A percentile compares a stretch with the other conserved stretches of the same genome.
Evolutionary conservation across 2,888 invertebrate genomes (phyloP).

Genomic region (Molanna angustata): DNA sequence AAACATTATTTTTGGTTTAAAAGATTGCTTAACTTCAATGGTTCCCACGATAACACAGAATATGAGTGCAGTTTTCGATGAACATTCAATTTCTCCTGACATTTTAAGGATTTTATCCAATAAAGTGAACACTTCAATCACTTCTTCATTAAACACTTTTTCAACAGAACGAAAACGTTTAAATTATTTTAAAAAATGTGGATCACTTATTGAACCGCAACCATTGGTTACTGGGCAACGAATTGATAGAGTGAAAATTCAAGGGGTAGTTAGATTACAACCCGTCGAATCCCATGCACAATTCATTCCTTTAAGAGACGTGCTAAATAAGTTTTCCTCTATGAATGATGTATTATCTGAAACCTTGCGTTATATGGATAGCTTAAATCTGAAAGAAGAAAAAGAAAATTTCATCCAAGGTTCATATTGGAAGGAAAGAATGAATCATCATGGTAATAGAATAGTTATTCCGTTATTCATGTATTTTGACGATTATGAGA

Average conservation of each 20-base stretch:
- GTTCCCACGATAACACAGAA: too few species aligned
- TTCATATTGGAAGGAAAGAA: background rate
- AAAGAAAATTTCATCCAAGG: background rate
- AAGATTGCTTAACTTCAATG: too few species aligned
- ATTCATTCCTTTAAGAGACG: background rate
- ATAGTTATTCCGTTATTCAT: background rate
- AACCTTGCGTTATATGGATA: background rate
- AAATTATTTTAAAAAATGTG: background rate
- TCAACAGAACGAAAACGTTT: background rate
- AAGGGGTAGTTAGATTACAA: background rate
- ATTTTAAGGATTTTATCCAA: too few species aligned
- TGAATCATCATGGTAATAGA: background rate
- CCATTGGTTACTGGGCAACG: background rate
- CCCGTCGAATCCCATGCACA: background rate
- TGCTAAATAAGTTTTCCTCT: background rate
- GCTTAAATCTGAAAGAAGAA: background rate
- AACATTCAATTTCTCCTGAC: too few species aligned
- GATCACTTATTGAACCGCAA: background rate
- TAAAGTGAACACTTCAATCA: too few species aligned
- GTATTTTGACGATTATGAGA: conserved; percentile 1
- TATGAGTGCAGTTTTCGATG: too few species aligned
- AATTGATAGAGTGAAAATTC: background rate
- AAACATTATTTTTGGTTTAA: too few species aligned
- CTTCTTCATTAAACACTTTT: background rate
- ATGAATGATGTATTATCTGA: background rate